These are phyloP conservation scores for Cinclus mexicanus DNA, from an alignment of 2,113 vertebrate species.

Conservation along the genomic window DNA sequence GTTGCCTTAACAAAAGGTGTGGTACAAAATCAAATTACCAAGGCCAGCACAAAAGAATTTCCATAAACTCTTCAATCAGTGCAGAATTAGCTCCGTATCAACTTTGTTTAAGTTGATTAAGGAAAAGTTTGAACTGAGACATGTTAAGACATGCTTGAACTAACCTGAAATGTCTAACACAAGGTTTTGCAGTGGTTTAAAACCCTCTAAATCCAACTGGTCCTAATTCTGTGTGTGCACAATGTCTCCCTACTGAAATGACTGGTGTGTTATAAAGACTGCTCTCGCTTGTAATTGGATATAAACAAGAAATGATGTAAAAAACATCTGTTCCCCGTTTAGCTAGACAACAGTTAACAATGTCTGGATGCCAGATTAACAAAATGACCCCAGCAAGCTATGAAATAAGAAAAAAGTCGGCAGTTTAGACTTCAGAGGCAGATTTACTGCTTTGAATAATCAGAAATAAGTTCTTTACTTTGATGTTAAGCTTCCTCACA, in stretches of 20 bases:
- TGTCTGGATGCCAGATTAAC: conserved; percentile 28
- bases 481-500: neutral
- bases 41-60: neutral
- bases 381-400: neutral
- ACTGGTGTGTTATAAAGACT: neutral
- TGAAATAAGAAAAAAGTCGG: neutral
- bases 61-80: conserved; percentile 5
- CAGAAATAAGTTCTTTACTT: neutral
- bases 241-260: neutral
- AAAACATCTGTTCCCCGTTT: conserved; percentile 30
- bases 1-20: conserved; percentile 6
- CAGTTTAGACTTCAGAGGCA: conserved; percentile 4
- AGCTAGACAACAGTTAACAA: conserved; percentile 44
- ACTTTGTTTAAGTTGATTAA: neutral
- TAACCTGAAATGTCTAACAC: neutral
- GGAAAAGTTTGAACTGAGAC: neutral
- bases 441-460: conserved; percentile 23
- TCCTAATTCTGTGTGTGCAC: neutral
- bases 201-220: neutral
- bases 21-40: neutral
- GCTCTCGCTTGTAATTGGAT: neutral
- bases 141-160: neutral
- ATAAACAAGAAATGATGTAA: conserved; percentile 38
- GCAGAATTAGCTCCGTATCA: neutral
- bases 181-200: neutral